Base-by-base conservation (phyloP, 2,797 vertebrate genomes). In the Danio choprae region DNA sequence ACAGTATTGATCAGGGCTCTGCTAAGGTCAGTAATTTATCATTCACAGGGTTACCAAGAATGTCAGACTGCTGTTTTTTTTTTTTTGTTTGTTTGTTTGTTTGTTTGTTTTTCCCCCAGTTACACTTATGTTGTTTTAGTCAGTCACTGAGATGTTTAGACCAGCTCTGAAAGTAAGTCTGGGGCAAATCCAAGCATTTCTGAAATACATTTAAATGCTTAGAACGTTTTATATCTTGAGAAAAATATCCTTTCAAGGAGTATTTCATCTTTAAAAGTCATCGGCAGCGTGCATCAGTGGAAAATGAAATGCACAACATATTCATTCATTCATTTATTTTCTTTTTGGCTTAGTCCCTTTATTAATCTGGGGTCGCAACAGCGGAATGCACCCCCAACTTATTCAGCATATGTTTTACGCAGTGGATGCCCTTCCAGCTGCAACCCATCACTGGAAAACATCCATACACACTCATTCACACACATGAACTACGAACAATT, bases 21-120 rank as follows among this genome's bases (percentile, higher is more conserved):
- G 5, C 38, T 76, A 58, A 68, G 63, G 75, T 58, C 75, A 56
- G 73, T 41, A 56, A 77, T 76, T 20, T 56, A 44, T 67, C 51
- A 68, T 56, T 77, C 63, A 58, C 11, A 67, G 51, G n/a, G 20
- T 41, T 76, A 55, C 13, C 38, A 43, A 65, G 50, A 55, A 76
- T 76, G 74, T 76, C 62, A 65, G 67, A 18, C 16, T 12, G 9
- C 16, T 51, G 50, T 56, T 77, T 77, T 77, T 29, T 29, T 29
- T 29, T 29, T 29, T 29, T 29, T n/a, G n/a, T n/a, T n/a, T n/a
- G n/a, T n/a, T n/a, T n/a, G n/a, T n/a, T n/a, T n/a, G n/a, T n/a
- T n/a, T n/a, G n/a, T n/a, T n/a, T n/a, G n/a, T n/a, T n/a, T n/a
- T n/a, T n/a, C n/a, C n/a, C n/a, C 6, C 38, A 74, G 38, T 40